Evolutionary conservation across 2,113 vertebrate species (phyloP).

Genomic region (Xyrauchen texanus): DNA sequence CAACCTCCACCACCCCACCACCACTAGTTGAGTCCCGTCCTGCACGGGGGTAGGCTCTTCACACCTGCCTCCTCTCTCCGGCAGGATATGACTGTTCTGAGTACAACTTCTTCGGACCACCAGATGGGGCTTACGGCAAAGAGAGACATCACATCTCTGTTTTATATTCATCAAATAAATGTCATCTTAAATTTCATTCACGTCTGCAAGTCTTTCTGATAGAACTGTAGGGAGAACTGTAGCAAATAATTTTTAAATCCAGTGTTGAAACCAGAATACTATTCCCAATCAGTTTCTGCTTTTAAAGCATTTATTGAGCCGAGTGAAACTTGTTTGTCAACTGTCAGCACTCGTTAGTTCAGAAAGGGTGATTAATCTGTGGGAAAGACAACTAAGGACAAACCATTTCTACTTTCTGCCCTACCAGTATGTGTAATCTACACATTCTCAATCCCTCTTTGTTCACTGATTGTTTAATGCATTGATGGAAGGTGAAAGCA

Average conservation of each 20-base stretch:
- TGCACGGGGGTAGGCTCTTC: too few relatives aligned
- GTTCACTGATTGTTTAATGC: constrained; percentile 2
- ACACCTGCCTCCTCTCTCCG: too few relatives aligned
- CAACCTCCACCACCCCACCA: too few relatives aligned
- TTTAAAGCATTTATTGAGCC: constrained; percentile 10
- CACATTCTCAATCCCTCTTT: background rate
- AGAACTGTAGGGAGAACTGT: background rate
- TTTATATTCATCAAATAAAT: too few relatives aligned
- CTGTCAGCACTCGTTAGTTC: constrained; percentile 21
- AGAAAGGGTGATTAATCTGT: constrained; percentile 29
- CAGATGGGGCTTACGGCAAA: too few relatives aligned
- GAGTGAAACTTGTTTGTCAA: constrained; percentile 11
- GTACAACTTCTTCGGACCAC: too few relatives aligned
- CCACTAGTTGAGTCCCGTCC: too few relatives aligned
- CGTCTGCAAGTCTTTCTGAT: too few relatives aligned
- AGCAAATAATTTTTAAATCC: background rate
- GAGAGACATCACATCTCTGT: too few relatives aligned
- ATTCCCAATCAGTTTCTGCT: background rate
- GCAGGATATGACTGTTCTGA: too few relatives aligned
- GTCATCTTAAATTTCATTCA: too few relatives aligned
- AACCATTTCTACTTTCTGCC: background rate
- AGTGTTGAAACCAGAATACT: constrained; percentile 5
- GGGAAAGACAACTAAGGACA: constrained; percentile 6
- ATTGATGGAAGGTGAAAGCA: constrained; percentile 3
- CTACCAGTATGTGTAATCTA: background rate